Evolutionary conservation across 1,140 invertebrate species (phyloP).

Genomic region (Maconellicoccus hirsutus): DNA sequence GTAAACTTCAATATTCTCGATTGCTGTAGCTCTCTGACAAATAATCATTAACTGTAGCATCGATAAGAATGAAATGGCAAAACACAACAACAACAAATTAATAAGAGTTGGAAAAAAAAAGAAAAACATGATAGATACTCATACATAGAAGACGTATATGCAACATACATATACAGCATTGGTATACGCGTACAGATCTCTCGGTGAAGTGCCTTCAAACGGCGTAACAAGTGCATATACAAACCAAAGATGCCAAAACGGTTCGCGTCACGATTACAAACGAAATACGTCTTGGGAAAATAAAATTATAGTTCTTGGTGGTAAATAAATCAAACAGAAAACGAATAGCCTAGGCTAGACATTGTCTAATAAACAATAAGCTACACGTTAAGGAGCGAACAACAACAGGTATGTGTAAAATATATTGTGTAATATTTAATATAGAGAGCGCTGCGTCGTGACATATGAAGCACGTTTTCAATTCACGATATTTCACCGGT

Average conservation of each 20-base stretch:
- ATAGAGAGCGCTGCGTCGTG: conserved; percentile 17
- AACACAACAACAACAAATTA: too few species aligned
- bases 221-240: neutral
- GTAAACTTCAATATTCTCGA: too few species aligned
- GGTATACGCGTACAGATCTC: neutral
- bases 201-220: conserved; percentile 1
- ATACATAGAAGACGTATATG: too few species aligned
- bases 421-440: conserved; percentile 23
- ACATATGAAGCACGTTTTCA: conserved; percentile 19
- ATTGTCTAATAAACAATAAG: conserved; percentile 21
- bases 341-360: conserved; percentile 14
- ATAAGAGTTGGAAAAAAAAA: too few species aligned
- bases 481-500: conserved; percentile 15
- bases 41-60: too few species aligned
- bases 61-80: too few species aligned
- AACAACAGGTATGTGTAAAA: conserved; percentile 2
- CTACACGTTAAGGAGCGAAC: conserved; percentile 10
- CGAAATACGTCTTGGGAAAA: conserved; percentile 18
- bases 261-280: conserved; percentile 15
- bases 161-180: too few species aligned
- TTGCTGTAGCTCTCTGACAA: too few species aligned
- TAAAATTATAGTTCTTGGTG: conserved; percentile 17
- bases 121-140: too few species aligned
- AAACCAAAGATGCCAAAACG: conserved; percentile 10
- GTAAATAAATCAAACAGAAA: conserved; percentile 20